These are phyloP conservation scores for Saguinus oedipus DNA, from an alignment of 2,797 vertebrate species.

Conservation along the genomic window DNA sequence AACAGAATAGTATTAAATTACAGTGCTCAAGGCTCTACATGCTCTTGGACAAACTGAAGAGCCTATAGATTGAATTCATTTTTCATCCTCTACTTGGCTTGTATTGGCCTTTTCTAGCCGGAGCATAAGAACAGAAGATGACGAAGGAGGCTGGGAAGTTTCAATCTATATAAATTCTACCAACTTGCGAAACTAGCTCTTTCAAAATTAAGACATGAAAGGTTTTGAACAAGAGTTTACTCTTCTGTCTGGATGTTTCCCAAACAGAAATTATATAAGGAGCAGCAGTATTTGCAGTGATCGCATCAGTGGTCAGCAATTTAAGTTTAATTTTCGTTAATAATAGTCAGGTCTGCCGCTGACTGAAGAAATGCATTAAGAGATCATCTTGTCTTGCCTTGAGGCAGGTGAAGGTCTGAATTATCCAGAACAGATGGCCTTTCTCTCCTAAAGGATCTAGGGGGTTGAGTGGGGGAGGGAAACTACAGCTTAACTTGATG, in stretches of 20 bases:
- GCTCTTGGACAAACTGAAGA: neutral
- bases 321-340: conserved; percentile 22
- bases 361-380: neutral
- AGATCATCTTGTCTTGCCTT: neutral
- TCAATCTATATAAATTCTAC: conserved; percentile 42
- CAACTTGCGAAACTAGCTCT: conserved; percentile 46
- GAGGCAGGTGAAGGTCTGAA: conserved; percentile 14
- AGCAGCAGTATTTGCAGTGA: neutral
- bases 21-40: neutral
- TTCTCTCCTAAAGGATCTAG: neutral
- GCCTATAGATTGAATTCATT: conserved; percentile 5
- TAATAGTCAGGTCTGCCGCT: neutral
- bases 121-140: conserved; percentile 39
- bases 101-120: neutral
- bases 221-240: conserved; percentile 8
- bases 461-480: neutral
- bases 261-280: neutral
- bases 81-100: neutral
- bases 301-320: neutral
- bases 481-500: neutral
- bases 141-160: conserved; percentile 3
- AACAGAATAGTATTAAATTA: conserved; percentile 25
- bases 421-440: conserved; percentile 33
- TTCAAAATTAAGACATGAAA: conserved; percentile 10
- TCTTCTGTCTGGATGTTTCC: conserved; percentile 1